Conservation (phyloP, 2,113 vertebrate species). For the Cyprinodon variegatus region DNA sequence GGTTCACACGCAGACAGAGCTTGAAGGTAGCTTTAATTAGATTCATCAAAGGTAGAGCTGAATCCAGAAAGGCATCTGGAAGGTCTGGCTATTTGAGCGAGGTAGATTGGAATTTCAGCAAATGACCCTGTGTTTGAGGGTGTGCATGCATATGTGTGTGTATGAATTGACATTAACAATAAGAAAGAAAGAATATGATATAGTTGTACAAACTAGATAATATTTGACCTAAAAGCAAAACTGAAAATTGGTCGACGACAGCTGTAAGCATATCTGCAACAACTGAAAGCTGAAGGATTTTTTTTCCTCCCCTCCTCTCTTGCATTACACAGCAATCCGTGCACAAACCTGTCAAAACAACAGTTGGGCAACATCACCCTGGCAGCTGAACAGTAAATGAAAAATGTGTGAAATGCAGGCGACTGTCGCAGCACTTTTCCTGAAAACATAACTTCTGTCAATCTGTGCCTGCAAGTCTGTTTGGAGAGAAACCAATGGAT, state of each 20-base stretch:
- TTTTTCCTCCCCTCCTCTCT: not conserved
- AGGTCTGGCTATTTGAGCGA: slow-evolving; percentile 59
- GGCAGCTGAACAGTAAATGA: slow-evolving; percentile 56
- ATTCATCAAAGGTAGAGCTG: slow-evolving; percentile 74
- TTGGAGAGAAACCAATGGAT: slow-evolving; percentile 66
- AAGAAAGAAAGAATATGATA: slow-evolving; percentile 15
- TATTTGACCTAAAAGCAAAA: slow-evolving; percentile 36
- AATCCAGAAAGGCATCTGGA: slow-evolving; percentile 70
- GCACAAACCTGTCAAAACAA: slow-evolving; percentile 24
- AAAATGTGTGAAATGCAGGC: slow-evolving; percentile 70
- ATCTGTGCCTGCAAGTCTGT: slow-evolving; percentile 50
- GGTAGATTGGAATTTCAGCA: slow-evolving; percentile 65
- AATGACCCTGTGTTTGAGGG: slow-evolving; percentile 52
- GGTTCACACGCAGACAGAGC: slow-evolving; percentile 21
- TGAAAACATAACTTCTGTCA: slow-evolving; percentile 53
- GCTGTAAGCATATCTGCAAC: slow-evolving; percentile 14
- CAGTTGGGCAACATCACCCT: slow-evolving; percentile 54
- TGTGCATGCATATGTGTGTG: slow-evolving; percentile 11
- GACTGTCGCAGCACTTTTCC: slow-evolving; percentile 49
- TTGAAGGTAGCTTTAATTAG: slow-evolving; percentile 70
- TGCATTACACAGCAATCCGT: not conserved
- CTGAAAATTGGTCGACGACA: not conserved
- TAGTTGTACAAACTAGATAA: slow-evolving; percentile 36
- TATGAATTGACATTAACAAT: slow-evolving; percentile 1
- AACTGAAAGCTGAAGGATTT: slow-evolving; percentile 24